These are phyloP conservation scores for Xenopus borealis DNA, from an alignment of 2,113 vertebrate genomes.

Conservation along the genomic window DNA sequence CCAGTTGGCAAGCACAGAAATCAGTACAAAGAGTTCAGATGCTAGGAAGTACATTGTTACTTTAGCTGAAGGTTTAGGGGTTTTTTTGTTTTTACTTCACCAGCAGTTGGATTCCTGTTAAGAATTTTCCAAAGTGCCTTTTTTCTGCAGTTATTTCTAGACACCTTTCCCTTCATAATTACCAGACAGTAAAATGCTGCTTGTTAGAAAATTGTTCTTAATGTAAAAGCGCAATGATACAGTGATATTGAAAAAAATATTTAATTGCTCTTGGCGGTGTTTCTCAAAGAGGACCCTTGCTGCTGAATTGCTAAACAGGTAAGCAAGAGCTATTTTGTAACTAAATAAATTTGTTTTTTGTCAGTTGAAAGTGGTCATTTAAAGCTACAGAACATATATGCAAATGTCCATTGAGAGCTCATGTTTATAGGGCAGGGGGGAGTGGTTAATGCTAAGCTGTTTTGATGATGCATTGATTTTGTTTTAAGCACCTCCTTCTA, in stretches of 20 bases:
- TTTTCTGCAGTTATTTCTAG: too few relatives aligned
- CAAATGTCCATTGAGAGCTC: neutral
- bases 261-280: neutral
- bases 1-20: constrained; percentile 37
- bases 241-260: neutral
- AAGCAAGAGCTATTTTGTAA: neutral
- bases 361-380: neutral
- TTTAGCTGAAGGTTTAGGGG: neutral
- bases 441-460: constrained; percentile 3
- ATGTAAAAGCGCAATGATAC: neutral
- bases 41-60: constrained; percentile 23
- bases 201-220: neutral
- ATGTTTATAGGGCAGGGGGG: neutral
- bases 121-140: too few relatives aligned
- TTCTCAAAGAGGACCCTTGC: neutral
- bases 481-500: constrained; percentile 9
- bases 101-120: neutral
- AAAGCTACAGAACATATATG: constrained; percentile 12
- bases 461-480: constrained; percentile 14
- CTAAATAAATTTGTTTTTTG: too few relatives aligned
- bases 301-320: constrained; percentile 9
- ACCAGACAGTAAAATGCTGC: neutral
- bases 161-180: too few relatives aligned
- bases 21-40: constrained; percentile 42
- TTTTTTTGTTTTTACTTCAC: neutral